Conservation (phyloP, 2,113 vertebrate species). For the Calyptommatus sinebrachiatus region DNA sequence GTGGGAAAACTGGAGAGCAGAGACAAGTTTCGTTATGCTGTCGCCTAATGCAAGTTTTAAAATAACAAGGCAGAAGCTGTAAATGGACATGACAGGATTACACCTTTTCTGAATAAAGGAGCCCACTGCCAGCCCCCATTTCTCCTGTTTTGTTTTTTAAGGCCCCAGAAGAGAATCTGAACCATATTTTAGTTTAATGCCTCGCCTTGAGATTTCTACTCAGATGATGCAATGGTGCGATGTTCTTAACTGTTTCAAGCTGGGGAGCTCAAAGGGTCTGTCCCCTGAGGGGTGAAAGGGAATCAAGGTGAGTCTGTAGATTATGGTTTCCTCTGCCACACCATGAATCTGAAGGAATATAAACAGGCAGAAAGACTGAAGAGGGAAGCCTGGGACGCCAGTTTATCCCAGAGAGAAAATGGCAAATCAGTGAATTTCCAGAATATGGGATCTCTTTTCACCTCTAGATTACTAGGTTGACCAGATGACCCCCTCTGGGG, state of each 20-base stretch:
- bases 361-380: no score
- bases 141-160: constrained; percentile 50
- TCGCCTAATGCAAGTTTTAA: constrained; percentile 61
- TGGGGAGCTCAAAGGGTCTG: not conserved
- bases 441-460: no score
- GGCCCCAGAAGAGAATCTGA: constrained; percentile 59
- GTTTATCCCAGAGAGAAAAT: not conserved
- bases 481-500: no score
- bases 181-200: constrained; percentile 54
- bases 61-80: constrained; percentile 67
- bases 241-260: constrained; percentile 47
- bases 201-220: constrained; percentile 39
- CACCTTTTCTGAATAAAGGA: constrained; percentile 62
- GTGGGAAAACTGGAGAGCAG: constrained; percentile 53
- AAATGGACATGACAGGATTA: constrained; percentile 66
- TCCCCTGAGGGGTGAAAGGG: not conserved
- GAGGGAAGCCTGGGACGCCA: not conserved
- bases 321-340: not conserved
- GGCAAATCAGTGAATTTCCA: not conserved
- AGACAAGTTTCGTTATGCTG: constrained; percentile 45
- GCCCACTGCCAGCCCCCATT: constrained; percentile 45
- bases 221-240: not conserved
- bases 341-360: not conserved
- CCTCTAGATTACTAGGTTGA: no score
- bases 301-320: not conserved